A percentile compares a stretch with the other conserved stretches of the same genome.
phyloP scores from a whole-genome alignment of 2,888 invertebrate genomes.

The Drosophila nr. fundita region DNA sequence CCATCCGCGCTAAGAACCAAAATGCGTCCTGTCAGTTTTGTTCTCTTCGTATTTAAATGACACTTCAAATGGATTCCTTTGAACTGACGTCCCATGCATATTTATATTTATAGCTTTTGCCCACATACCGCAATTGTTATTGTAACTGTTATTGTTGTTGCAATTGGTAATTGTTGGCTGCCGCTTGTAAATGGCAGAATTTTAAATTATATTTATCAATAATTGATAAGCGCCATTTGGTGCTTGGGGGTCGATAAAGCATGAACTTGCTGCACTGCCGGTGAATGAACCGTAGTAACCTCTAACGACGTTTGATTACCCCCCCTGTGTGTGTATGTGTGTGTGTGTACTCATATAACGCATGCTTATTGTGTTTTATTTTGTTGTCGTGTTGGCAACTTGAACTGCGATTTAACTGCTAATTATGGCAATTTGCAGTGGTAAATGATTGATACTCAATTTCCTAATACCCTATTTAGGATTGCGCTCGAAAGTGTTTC shows the following conservation, averaged over 20 bases:
- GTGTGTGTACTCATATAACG: neutral
- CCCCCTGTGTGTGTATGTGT: conserved; percentile 21
- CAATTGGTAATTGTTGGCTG: conserved; percentile 8
- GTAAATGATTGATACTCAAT: conserved; percentile 49
- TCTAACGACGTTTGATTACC: conserved; percentile 40
- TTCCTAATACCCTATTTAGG: conserved; percentile 4
- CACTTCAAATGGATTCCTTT: conserved; percentile 18
- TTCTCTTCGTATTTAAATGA: neutral
- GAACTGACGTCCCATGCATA: conserved; percentile 33
- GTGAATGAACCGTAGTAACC: conserved; percentile 82
- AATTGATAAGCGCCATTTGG: conserved; percentile 33
- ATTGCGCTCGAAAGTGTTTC: neutral
- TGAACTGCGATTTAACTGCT: conserved; percentile 51
- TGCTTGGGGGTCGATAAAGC: neutral
- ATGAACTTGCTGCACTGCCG: conserved; percentile 24
- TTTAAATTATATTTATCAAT: conserved; percentile 35
- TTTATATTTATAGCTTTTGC: conserved; percentile 15
- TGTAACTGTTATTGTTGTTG: conserved; percentile 17
- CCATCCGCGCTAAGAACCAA: neutral
- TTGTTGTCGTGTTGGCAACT: conserved; percentile 18
- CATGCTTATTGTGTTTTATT: neutral
- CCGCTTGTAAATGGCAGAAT: conserved; percentile 34
- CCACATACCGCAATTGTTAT: neutral
- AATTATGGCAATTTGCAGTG: conserved; percentile 65
- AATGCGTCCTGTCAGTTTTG: neutral